phyloP scores from a whole-genome alignment of 2,113 vertebrate genomes.

The Halichoeres trimaculatus region DNA sequence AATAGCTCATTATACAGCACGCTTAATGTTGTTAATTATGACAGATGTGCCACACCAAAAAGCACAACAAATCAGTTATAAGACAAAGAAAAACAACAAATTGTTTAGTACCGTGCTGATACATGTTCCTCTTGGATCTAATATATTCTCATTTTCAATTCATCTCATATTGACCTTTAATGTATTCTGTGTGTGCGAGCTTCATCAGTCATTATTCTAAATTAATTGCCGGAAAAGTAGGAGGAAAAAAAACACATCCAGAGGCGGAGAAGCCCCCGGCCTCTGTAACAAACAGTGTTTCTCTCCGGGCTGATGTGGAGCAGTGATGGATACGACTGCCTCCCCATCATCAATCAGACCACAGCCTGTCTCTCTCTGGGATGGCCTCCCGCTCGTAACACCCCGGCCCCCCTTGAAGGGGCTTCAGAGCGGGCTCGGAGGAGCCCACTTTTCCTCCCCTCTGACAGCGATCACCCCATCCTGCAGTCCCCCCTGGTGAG shows the following conservation, averaged over 20 bases:
- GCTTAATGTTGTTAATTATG: neutral
- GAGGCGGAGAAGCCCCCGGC: slow-evolving; percentile 33
- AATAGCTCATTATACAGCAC: neutral
- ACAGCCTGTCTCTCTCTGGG: slow-evolving; percentile 52
- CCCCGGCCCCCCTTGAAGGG: slow-evolving; percentile 26
- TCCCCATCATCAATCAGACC: slow-evolving; percentile 74
- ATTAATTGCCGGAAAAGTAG: slow-evolving; percentile 51
- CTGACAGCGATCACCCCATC: slow-evolving; percentile 37
- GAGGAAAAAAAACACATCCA: slow-evolving; percentile 15
- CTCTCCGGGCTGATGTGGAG: slow-evolving; percentile 57
- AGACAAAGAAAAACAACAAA: neutral
- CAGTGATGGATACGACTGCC: slow-evolving; percentile 71
- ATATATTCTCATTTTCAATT: slow-evolving; percentile 32
- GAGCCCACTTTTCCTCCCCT: neutral
- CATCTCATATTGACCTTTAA: slow-evolving; percentile 33
- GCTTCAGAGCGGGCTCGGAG: slow-evolving; percentile 20
- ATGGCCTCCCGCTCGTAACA: slow-evolving; percentile 29
- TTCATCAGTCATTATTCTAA: slow-evolving; percentile 43
- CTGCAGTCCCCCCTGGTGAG: slow-evolving; percentile 34
- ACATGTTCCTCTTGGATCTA: neutral
- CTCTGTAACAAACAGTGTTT: slow-evolving; percentile 38
- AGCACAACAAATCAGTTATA: slow-evolving; percentile 1
- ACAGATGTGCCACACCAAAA: neutral
- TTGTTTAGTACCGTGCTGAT: neutral
- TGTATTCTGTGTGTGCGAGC: slow-evolving; percentile 14